phyloP scores from a whole-genome alignment of 2,797 vertebrate species.

The Nothura maculosa region DNA sequence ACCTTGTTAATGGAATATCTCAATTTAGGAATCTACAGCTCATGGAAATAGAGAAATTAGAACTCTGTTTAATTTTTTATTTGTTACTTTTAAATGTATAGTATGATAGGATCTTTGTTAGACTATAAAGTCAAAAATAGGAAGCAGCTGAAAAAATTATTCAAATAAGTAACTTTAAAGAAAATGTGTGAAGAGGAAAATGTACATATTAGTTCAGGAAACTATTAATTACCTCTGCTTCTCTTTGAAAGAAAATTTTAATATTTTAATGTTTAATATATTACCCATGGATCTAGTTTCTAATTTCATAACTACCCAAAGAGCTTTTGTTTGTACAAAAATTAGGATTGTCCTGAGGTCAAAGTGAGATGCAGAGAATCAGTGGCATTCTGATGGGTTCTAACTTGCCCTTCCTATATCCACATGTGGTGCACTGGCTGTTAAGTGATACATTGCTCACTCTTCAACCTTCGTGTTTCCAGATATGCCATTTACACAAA shows the following conservation, averaged over 20 bases:
- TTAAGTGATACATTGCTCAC: too few species aligned
- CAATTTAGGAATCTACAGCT: background rate
- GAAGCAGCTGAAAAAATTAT: background rate
- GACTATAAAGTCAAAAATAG: background rate
- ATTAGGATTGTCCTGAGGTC: background rate
- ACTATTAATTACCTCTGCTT: conserved; percentile 5
- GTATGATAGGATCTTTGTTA: background rate
- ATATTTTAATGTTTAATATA: background rate
- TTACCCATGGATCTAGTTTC: background rate
- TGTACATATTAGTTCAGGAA: background rate
- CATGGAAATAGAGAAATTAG: background rate
- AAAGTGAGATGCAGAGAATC: too few species aligned
- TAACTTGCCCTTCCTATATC: background rate
- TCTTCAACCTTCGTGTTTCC: too few species aligned
- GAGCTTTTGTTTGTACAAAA: background rate
- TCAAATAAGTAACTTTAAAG: background rate
- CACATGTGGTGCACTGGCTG: background rate
- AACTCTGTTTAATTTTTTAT: background rate
- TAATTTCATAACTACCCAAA: background rate
- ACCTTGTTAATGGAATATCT: background rate
- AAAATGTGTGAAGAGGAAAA: background rate
- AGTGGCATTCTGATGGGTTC: background rate
- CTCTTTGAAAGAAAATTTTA: background rate
- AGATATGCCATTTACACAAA: too few species aligned
- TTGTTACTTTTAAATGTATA: background rate